A percentile compares a stretch with the other conserved stretches of the same genome.
Conservation (phyloP, 2,113 vertebrate genomes). For the Labeo catla region DNA sequence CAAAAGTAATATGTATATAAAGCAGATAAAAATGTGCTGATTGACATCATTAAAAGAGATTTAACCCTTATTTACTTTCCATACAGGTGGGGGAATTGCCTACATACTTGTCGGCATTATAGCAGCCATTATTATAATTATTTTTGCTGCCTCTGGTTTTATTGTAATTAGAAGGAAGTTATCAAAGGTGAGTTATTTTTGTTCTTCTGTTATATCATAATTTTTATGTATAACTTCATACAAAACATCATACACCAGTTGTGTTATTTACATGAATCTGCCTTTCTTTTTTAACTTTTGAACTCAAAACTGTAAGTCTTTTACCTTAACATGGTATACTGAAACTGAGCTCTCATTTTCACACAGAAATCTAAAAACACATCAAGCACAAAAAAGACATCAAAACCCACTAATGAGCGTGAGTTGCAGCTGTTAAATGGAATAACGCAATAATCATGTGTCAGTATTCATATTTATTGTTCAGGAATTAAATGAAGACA, state of each 20-base stretch:
- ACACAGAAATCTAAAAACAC: not conserved
- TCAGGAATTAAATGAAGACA: not conserved
- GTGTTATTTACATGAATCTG: not conserved
- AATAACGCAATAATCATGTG: no score
- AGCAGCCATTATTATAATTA: not conserved
- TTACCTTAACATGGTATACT: not conserved
- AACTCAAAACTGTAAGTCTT: not conserved
- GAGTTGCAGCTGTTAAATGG: not conserved
- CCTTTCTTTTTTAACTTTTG: not conserved
- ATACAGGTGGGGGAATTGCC: not conserved
- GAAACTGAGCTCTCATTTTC: not conserved
- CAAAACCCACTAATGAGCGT: no score
- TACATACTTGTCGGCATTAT: no score
- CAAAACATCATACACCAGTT: no score
- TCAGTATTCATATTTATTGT: not conserved
- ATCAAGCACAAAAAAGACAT: no score
- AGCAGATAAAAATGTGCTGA: not conserved
- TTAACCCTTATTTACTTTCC: not conserved
- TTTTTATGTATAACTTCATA: not conserved
- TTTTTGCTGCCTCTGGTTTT: not conserved
- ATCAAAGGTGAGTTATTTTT: not conserved
- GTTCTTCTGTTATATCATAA: not conserved
- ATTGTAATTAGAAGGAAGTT: not conserved
- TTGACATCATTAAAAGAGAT: not conserved
- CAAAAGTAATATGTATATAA: not conserved